Conservation (phyloP, 2,797 vertebrate species). For the Lepilemur ruficaudatus region DNA sequence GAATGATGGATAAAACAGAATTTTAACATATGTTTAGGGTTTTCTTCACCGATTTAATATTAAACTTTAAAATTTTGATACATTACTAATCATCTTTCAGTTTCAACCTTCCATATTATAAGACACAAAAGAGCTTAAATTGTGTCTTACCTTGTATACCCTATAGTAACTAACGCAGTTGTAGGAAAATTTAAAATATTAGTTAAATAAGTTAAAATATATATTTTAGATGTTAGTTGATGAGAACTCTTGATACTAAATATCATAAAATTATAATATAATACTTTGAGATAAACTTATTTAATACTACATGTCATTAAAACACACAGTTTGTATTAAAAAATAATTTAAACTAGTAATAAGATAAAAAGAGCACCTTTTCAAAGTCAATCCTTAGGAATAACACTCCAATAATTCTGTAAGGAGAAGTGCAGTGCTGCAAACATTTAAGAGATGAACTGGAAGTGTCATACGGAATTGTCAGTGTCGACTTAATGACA, state of each 20-base stretch:
- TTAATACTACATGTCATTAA: background rate
- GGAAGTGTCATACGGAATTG: background rate
- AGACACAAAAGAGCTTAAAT: background rate
- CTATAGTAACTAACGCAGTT: background rate
- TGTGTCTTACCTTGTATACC: background rate
- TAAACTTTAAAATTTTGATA: background rate
- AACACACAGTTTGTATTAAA: background rate
- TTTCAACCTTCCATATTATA: background rate
- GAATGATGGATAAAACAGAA: background rate
- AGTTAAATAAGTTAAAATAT: background rate
- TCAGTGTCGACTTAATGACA: background rate
- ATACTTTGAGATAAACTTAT: background rate
- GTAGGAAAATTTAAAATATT: background rate
- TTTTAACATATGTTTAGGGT: rapidly evolving
- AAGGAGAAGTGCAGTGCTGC: background rate
- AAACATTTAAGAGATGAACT: background rate
- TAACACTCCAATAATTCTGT: background rate
- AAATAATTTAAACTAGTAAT: background rate
- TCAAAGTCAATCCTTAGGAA: background rate
- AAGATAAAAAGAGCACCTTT: background rate
- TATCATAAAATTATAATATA: background rate
- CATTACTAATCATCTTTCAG: background rate
- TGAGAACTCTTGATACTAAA: background rate
- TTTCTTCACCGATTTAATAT: background rate
- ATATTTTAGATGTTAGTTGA: background rate